phyloP scores from a whole-genome alignment of 2,113 vertebrate species.

The Serilophus lunatus region DNA sequence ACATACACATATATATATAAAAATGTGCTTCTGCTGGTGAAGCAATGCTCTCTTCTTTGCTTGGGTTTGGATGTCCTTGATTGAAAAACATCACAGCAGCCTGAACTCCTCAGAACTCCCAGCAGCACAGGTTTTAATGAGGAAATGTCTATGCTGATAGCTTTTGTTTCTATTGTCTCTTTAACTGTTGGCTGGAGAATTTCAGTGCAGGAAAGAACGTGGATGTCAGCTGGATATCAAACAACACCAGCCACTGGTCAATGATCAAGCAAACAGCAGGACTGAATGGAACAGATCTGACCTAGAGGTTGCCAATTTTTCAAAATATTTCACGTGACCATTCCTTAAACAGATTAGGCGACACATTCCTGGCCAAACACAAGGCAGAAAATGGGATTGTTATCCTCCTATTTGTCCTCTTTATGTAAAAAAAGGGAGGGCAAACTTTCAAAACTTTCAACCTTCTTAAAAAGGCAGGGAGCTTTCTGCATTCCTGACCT shows the following conservation, averaged over 20 bases:
- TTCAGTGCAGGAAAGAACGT: not conserved
- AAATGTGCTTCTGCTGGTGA: not conserved
- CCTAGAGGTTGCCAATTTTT: not conserved
- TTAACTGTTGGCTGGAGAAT: not conserved
- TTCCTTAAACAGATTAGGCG: not conserved
- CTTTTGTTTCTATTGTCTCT: not conserved
- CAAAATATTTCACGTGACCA: not conserved
- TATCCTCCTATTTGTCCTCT: not conserved
- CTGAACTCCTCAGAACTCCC: not conserved
- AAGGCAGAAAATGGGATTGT: not conserved
- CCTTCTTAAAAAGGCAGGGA: constrained; percentile 34
- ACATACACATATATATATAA: not conserved
- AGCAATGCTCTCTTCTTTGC: not conserved
- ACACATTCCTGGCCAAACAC: not conserved
- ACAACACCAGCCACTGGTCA: not conserved
- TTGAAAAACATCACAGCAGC: not conserved
- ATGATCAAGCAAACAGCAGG: not conserved
- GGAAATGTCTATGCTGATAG: not conserved
- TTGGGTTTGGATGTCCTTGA: not conserved
- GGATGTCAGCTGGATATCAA: not conserved
- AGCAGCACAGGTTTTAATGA: not conserved
- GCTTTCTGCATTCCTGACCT: constrained; percentile 56
- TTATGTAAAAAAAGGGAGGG: not conserved
- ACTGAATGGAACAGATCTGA: not conserved
- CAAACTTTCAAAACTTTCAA: constrained; percentile 21